These are phyloP conservation scores for Sisor rabdophorus DNA, from an alignment of 2,113 vertebrate species.

Conservation along the genomic window DNA sequence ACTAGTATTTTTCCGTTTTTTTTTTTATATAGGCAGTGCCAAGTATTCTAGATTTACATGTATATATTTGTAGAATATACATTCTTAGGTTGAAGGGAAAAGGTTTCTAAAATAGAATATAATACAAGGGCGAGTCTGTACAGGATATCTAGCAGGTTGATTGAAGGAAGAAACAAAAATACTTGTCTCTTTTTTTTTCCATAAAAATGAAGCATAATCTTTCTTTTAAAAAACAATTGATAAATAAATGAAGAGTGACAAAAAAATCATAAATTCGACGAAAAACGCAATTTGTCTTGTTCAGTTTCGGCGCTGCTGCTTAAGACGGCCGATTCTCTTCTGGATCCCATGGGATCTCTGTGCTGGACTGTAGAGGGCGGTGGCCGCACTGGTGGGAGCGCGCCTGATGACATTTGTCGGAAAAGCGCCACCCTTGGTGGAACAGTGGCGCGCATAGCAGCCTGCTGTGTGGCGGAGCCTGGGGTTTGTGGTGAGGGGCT, in stretches of 20 bases:
- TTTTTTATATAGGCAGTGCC: slow-evolving; percentile 69
- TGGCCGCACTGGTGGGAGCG: slow-evolving; percentile 81
- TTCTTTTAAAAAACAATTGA: slow-evolving; percentile 59
- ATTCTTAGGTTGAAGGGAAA: slow-evolving; percentile 83
- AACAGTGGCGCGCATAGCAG: slow-evolving; percentile 73
- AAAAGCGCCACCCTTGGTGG: slow-evolving; percentile 87
- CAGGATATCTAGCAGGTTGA: slow-evolving; percentile 78
- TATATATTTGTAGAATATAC: slow-evolving; percentile 77
- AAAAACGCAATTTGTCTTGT: slow-evolving; percentile 92
- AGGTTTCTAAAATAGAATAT: slow-evolving; percentile 92
- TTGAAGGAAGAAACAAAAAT: slow-evolving; percentile 70
- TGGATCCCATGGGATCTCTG: slow-evolving; percentile 78
- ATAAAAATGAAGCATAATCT: slow-evolving; percentile 67
- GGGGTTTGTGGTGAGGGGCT: slow-evolving; percentile 63
- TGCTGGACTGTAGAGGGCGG: slow-evolving; percentile 68
- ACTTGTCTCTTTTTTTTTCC: slow-evolving; percentile 65
- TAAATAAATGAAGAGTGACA: slow-evolving; percentile 45
- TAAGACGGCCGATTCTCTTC: slow-evolving; percentile 82
- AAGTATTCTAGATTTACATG: slow-evolving; percentile 72
- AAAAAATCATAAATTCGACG: slow-evolving; percentile 93
- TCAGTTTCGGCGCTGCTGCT: slow-evolving; percentile 87
- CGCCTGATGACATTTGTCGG: slow-evolving; percentile 95
- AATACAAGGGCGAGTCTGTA: slow-evolving; percentile 81
- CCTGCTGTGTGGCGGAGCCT: slow-evolving; percentile 66
- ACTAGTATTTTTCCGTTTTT: slow-evolving; percentile 69